Evolutionary conservation across 1,140 invertebrate species (phyloP).

Genomic region (Micrasema minimum): DNA sequence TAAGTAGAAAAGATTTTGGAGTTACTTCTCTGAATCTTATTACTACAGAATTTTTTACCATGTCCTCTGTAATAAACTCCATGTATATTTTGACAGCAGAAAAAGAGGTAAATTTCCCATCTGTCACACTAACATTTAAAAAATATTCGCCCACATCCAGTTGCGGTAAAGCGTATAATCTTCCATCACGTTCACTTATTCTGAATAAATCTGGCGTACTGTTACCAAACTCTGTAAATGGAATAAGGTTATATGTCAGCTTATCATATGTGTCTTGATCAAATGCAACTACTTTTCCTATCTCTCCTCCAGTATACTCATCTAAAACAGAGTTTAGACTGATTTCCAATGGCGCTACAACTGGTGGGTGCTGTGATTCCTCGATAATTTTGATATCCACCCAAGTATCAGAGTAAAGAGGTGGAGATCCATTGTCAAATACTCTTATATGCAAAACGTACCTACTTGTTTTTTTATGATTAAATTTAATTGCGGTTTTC

Average conservation of each 20-base stretch:
- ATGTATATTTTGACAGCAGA: slow-evolving; percentile 81
- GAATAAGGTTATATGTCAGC: slow-evolving; percentile 75
- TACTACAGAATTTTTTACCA: slow-evolving; percentile 82
- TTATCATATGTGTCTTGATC: slow-evolving; percentile 91
- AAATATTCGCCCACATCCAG: slow-evolving; percentile 85
- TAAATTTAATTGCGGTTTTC: slow-evolving; percentile 83
- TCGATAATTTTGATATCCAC: slow-evolving; percentile 85
- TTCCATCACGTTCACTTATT: slow-evolving; percentile 80
- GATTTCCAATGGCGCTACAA: slow-evolving; percentile 83
- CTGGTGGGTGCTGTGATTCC: slow-evolving; percentile 89
- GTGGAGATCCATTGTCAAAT: slow-evolving; percentile 89
- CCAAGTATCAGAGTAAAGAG: slow-evolving; percentile 84
- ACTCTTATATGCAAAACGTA: slow-evolving; percentile 85
- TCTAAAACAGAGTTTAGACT: slow-evolving; percentile 86
- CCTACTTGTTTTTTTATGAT: slow-evolving; percentile 79
- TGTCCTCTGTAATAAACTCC: slow-evolving; percentile 79
- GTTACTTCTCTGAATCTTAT: slow-evolving; percentile 79
- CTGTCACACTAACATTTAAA: slow-evolving; percentile 84
- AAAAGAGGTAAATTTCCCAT: slow-evolving; percentile 82
- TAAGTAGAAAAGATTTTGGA: slow-evolving; percentile 83
- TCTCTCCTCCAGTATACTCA: slow-evolving; percentile 84
- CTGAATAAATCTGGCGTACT: slow-evolving; percentile 74
- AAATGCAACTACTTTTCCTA: slow-evolving; percentile 84
- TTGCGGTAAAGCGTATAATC: slow-evolving; percentile 78
- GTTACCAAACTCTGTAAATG: slow-evolving; percentile 55